A percentile compares a stretch with the other conserved stretches of the same genome.
These are phyloP conservation scores for Agonopterix arenella DNA, from an alignment of 2,888 invertebrate genomes.

Conservation along the genomic window DNA sequence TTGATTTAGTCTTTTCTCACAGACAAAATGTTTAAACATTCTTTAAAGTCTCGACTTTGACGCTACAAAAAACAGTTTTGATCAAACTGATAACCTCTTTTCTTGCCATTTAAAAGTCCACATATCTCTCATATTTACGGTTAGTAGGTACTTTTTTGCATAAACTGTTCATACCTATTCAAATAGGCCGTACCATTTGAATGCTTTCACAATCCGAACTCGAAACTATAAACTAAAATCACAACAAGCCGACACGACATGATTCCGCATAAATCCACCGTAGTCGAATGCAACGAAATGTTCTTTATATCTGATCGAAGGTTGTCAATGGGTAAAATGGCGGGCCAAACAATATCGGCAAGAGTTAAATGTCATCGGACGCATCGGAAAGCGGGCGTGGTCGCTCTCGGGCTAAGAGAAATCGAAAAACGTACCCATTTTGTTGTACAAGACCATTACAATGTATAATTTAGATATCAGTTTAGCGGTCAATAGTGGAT, in stretches of 20 bases:
- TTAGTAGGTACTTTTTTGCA: too few species aligned
- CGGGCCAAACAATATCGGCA: slow-evolving; percentile 39
- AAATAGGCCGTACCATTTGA: slow-evolving; percentile 10
- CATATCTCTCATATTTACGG: too few species aligned
- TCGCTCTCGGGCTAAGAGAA: slow-evolving; percentile 25
- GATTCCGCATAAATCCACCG: slow-evolving; percentile 21
- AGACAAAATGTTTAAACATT: too few species aligned
- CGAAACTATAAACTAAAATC: slow-evolving; percentile 20
- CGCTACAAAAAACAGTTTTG: too few species aligned
- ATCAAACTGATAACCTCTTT: too few species aligned
- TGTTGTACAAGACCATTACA: slow-evolving; percentile 27
- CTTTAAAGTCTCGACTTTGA: too few species aligned
- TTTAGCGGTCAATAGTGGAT: slow-evolving; percentile 40
- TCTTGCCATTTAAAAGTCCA: too few species aligned
- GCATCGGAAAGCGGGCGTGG: slow-evolving; percentile 39
- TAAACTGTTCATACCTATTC: neutral
- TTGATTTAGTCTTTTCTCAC: too few species aligned
- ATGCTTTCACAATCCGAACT: slow-evolving; percentile 20
- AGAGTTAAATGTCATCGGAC: slow-evolving; percentile 50
- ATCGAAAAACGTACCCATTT: slow-evolving; percentile 34
- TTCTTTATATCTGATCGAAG: slow-evolving; percentile 35
- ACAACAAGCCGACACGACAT: slow-evolving; percentile 18
- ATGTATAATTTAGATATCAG: slow-evolving; percentile 53
- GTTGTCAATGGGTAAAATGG: slow-evolving; percentile 45
- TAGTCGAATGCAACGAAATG: slow-evolving; percentile 9